A percentile compares a stretch with the other conserved stretches of the same genome.
phyloP scores from a whole-genome alignment of 1,140 invertebrate genomes.

The Ceratitis capitata region DNA sequence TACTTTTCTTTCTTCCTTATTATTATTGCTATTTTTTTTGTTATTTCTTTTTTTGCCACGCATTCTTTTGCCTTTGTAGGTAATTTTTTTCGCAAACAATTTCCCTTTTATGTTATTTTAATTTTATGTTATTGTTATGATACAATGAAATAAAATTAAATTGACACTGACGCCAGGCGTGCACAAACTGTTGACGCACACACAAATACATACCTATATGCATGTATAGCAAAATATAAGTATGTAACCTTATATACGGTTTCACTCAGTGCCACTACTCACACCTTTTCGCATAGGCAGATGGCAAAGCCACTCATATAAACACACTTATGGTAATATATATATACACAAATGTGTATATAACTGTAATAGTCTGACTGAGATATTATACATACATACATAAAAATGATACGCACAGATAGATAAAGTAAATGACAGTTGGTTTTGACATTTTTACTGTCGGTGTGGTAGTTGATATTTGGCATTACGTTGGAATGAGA shows the following conservation, averaged over 20 bases:
- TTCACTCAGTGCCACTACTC: background rate
- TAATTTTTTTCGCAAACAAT: constrained; percentile 55
- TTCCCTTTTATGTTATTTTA: constrained; percentile 66
- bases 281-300: constrained; percentile 31
- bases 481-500: background rate
- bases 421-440: constrained; percentile 49
- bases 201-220: background rate
- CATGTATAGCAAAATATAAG: no score
- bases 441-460: constrained; percentile 63
- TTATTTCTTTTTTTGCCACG: constrained; percentile 31
- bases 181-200: constrained; percentile 18
- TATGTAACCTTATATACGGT: background rate
- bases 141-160: constrained; percentile 66
- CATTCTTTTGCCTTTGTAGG: background rate
- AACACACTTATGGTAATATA: background rate
- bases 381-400: no score
- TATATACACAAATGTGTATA: background rate
- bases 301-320: constrained; percentile 20
- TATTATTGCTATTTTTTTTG: background rate
- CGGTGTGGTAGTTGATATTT: constrained; percentile 47
- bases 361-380: constrained; percentile 2
- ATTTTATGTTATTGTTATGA: constrained; percentile 66
- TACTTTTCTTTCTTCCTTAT: constrained; percentile 16
- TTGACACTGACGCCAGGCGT: constrained; percentile 60
- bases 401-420: constrained; percentile 37